Conservation (phyloP, 2,888 invertebrate species). For the Drosophila paracracens region DNA sequence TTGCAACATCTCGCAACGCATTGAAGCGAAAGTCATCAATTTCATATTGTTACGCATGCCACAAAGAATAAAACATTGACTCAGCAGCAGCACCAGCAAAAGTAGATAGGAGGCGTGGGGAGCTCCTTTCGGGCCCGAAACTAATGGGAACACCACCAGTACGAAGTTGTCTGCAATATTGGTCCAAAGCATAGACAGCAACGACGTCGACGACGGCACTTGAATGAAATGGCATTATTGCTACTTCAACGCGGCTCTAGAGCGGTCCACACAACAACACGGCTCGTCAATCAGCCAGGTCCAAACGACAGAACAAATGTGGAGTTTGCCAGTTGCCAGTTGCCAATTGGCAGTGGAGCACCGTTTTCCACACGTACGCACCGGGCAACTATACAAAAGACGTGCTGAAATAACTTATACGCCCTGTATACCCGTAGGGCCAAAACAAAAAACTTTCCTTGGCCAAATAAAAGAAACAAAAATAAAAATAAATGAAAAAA, state of each 20-base stretch:
- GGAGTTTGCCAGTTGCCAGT: constrained; percentile 29
- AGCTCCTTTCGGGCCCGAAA: constrained; percentile 28
- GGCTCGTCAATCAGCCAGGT: constrained; percentile 67
- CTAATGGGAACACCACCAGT: constrained; percentile 60
- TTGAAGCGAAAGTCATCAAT: constrained; percentile 79
- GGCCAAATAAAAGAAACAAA: constrained; percentile 37
- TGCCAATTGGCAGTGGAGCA: constrained; percentile 42
- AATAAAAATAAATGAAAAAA: constrained; percentile 36
- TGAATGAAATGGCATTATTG: constrained; percentile 79
- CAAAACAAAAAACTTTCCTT: constrained; percentile 56
- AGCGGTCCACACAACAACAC: constrained; percentile 19
- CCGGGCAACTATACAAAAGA: constrained; percentile 69
- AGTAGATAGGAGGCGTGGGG: neutral
- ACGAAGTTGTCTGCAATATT: constrained; percentile 50
- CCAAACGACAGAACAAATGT: constrained; percentile 11
- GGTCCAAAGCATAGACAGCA: constrained; percentile 44
- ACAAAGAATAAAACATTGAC: constrained; percentile 58
- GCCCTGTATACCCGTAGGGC: constrained; percentile 66
- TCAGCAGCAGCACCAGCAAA: constrained; percentile 10
- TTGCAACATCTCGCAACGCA: constrained; percentile 74
- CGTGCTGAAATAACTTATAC: constrained; percentile 79
- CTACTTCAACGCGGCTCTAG: constrained; percentile 70
- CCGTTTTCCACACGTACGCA: constrained; percentile 80
- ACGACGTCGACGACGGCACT: constrained; percentile 56
- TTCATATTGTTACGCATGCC: constrained; percentile 81